Evolutionary conservation across 2,797 vertebrate genomes (phyloP), one percentile per base, ranked within the genome.

Genomic region (Gadopsis marmoratus): DNA sequence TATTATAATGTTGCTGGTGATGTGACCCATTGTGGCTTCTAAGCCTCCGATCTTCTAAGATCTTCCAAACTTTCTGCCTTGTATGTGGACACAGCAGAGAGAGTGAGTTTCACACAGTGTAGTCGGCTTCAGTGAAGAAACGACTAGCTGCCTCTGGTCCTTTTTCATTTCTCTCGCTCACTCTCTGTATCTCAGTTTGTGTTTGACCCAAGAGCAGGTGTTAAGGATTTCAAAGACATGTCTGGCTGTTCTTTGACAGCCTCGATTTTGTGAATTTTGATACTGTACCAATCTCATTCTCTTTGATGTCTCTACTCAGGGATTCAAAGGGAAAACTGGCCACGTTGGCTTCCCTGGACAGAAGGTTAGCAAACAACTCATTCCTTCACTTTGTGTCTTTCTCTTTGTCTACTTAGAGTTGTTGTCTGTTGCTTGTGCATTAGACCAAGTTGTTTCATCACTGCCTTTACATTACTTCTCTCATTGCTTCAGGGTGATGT

Each of bases 281-380:
- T 81, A 76, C 79, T 68, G 79, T 79, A 85, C 75, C 74, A 82
- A 74, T 79, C 78, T 45, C 64, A 74, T 86, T 85, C 83, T 88
- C 72, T 91, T 87, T 92, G 83, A 87, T 92, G 91, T 92, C 64
- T 84, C 63, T 84, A 92, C 84, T 56, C 92, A 99, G 98, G 98
- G 98, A 81, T 99, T 98, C 93, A 99, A 99, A 91, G 98, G 98
- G 71, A 97, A 97, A 92, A 95, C 96, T 0, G 98, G 98, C 50
- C 98, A 99, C 43, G 94, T 93, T 0, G 98, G 98, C 77, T 96
- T 97, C 41, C 98, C 97, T 0, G 98, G 98, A 88, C 95, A 93
- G 2, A 99, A 99, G 96, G 98, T 99, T 90, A 84, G 92, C 66
- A 79, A 80, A 64, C 59, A 35, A 47, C 76, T 71, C 71, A n/a